Base-by-base conservation (phyloP, 2,888 invertebrate species). In the Lycia hirtaria region DNA sequence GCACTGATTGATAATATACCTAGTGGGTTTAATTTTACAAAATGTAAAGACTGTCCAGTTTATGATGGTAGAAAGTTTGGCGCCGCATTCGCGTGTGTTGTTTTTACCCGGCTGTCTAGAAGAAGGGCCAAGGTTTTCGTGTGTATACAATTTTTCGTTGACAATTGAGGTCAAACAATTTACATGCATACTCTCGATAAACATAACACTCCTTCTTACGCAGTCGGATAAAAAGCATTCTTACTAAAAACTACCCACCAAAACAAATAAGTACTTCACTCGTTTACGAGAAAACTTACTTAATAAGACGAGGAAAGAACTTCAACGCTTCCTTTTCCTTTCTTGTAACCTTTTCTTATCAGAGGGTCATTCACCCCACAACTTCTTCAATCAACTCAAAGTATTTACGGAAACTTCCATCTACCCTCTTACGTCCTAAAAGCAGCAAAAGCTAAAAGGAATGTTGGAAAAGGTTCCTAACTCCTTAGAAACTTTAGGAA, bases 291-390 rank as follows among this genome's bases (percentile, higher is more conserved):
- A 41, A 22, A 47, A 47, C 26, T 47, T 47, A 35, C 35, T 26
- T 35, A n/a, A 47, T 47, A 44, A 19, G 41, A 43, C 45, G n/a
- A 45, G 33, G 19, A 32, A 45, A 22, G 10, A 30, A 30, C 44
- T 19, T 30, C 12, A 19, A 12, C 9, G 7, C 7, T 24, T n/a
- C 12, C 32, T 33, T 14, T 6, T 14, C 4, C 6, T 15, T 33
- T 33, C 19, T 33, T 24, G 24, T 44, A 15, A 17, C 32, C 32
- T 15, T 33, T 45, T 45, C 45, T 33, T 45, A 44, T 19, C 33
- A 14, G 30, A 30, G 19, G 50, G 33, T 56, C 56, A 24, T 32
- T 56, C 38, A 56, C 56, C 56, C 26, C 38, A 17, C 0, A 56
- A 56, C 24, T 56, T 50, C 26, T 22, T 38, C 49, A 49, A 56